Evolutionary conservation across 2,888 invertebrate genomes (phyloP).

Genomic region (Leptinotarsa haldemani): DNA sequence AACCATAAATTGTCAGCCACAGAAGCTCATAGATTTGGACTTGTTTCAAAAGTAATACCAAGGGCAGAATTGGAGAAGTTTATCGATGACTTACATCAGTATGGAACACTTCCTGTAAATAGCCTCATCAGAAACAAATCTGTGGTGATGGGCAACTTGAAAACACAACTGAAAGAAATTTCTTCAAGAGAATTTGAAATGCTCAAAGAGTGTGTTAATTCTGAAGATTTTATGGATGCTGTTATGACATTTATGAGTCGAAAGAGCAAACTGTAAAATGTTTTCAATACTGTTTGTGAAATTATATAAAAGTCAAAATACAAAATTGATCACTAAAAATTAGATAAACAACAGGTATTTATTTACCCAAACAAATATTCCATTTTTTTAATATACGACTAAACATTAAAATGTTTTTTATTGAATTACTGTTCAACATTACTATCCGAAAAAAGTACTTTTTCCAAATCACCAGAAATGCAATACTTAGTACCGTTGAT

Average conservation of each 20-base stretch:
- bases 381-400: too few species aligned
- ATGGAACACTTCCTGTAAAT: conserved; percentile 69
- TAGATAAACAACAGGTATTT: too few species aligned
- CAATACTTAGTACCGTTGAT: too few species aligned
- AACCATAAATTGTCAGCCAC: conserved; percentile 81
- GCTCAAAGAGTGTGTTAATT: conserved; percentile 73
- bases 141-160: conserved; percentile 73
- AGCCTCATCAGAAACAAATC: conserved; percentile 78
- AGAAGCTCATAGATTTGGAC: conserved; percentile 82
- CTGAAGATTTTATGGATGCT: conserved; percentile 75
- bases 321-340: too few species aligned
- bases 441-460: too few species aligned
- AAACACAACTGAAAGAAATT: conserved; percentile 73
- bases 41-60: conserved; percentile 84
- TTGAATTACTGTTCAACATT: too few species aligned
- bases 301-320: too few species aligned
- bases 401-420: too few species aligned
- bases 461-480: too few species aligned
- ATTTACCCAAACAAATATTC: too few species aligned
- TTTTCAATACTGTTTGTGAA: too few species aligned
- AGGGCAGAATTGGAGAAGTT: conserved; percentile 70
- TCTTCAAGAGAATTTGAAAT: conserved; percentile 77
- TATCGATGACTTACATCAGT: conserved; percentile 70
- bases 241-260: conserved; percentile 68
- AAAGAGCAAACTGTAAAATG: conserved; percentile 59